Evolutionary conservation across 53 echinoderm and acorn worm genomes (phyloP), one percentile per base, ranked within the genome.

Genomic region (Holothuria leucospilota): DNA sequence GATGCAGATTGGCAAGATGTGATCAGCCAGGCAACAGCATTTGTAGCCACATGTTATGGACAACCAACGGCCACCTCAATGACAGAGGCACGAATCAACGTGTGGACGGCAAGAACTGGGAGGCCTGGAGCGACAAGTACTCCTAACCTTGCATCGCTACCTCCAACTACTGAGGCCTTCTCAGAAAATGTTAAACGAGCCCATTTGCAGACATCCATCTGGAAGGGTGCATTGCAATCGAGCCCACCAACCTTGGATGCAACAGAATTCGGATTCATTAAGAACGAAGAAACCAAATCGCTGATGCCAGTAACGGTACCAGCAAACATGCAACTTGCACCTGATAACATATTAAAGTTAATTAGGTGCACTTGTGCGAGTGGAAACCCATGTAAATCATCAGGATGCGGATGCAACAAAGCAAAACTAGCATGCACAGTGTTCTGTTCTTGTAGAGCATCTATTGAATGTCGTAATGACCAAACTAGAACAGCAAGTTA

Each of bases 161-260:
- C 75, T 59, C 90, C 89, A 46, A 84, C 89, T 42, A 89, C 71
- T 27, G 89, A 89, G 60, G 89, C 89, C 23, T 89, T 89, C 83
- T 7, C 34, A 21, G 84, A 89, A 51, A 89, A 89, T 89, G 84
- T 89, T 21, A 72, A 71, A 39, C 75, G 84, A 20, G 89, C 84
- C 62, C 89, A 89, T 41, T 53, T 89, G 30, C 89, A 89, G 66
- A 59, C 63, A 72, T 68, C 61, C n/a, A 59, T 89, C 38, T 89
- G 89, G 89, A 89, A 61, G 62, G 61, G 63, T 62, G 77, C 89
- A 60, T 53, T 89, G 62, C 59, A 84, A 46, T 53, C 71, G n/a
- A 53, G 84, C 38, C 84, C 89, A 59, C 74, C 89, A 25, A 34
- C 25, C 25, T 11, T 84, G 65, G 89, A 89, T 62, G 16, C 81